Percentiles rank a stretch among this genome's conserved stretches.
Conservation (phyloP, 2,888 invertebrate genomes). For the Laspeyria flexula region DNA sequence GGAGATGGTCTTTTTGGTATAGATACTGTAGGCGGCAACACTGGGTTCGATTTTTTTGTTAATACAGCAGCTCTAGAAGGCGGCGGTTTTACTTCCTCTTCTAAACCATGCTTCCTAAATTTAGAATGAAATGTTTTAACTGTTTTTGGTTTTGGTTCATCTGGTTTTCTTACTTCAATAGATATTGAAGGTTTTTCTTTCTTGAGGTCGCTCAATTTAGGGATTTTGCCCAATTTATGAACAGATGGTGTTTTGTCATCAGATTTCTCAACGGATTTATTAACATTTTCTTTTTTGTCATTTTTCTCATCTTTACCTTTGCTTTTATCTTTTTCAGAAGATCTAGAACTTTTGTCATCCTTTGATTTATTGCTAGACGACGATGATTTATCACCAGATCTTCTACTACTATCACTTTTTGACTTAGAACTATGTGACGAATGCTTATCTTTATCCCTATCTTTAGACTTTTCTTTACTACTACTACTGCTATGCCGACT, state of each 20-base stretch:
- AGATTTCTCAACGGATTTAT: conserved; percentile 86
- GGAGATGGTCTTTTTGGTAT: conserved; percentile 82
- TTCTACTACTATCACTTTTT: conserved; percentile 70
- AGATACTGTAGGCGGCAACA: conserved; percentile 75
- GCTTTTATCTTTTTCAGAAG: conserved; percentile 63
- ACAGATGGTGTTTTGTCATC: conserved; percentile 89
- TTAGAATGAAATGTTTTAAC: conserved; percentile 96
- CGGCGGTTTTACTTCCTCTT: conserved; percentile 95
- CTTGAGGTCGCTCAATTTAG: conserved; percentile 88
- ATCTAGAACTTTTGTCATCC: conserved; percentile 61
- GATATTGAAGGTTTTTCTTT: conserved; percentile 92
- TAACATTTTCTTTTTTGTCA: conserved; percentile 58
- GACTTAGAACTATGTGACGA: conserved; percentile 73
- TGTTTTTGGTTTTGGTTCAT: conserved; percentile 92
- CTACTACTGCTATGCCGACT: conserved; percentile 73
- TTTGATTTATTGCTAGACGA: conserved; percentile 67
- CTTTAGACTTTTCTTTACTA: conserved; percentile 66
- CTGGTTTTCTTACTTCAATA: conserved; percentile 91
- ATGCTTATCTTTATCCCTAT: conserved; percentile 48
- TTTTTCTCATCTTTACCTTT: conserved; percentile 55
- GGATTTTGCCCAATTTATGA: conserved; percentile 92
- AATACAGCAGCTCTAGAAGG: conserved; percentile 90
- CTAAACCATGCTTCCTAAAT: conserved; percentile 96
- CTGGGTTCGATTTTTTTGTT: conserved; percentile 80
- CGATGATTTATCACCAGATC: conserved; percentile 62